phyloP scores from a whole-genome alignment of 2,888 invertebrate genomes.

The Rutpela maculata region DNA sequence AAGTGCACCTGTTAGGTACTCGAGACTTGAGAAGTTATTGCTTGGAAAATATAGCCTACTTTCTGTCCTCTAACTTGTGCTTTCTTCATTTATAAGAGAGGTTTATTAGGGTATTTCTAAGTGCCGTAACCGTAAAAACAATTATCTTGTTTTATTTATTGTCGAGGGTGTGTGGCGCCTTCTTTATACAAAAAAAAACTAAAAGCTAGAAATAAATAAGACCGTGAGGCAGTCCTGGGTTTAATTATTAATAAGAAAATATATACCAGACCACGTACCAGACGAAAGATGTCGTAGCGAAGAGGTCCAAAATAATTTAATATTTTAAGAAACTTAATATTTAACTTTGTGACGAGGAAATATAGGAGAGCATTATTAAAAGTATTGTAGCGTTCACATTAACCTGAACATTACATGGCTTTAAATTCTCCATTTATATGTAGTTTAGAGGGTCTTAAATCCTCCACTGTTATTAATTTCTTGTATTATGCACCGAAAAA shows the following conservation, averaged over 20 bases:
- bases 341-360: too few species aligned
- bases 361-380: too few species aligned
- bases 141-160: conserved; percentile 31
- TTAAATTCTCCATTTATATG: too few species aligned
- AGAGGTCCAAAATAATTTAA: too few species aligned
- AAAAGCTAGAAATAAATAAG: background rate
- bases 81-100: conserved; percentile 25
- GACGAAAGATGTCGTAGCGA: too few species aligned
- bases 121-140: conserved; percentile 26
- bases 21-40: conserved; percentile 11
- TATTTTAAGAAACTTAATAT: too few species aligned
- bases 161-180: background rate
- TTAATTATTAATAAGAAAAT: background rate
- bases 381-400: too few species aligned
- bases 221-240: background rate
- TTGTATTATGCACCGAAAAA: too few species aligned
- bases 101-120: conserved; percentile 34
- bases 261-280: background rate
- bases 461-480: too few species aligned
- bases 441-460: too few species aligned
- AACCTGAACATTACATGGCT: too few species aligned
- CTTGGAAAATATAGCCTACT: conserved; percentile 24
- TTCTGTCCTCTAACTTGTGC: conserved; percentile 24
- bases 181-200: background rate
- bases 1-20: conserved; percentile 34